phyloP scores from a whole-genome alignment of 2,113 vertebrate species.

The Oceanodroma tethys region DNA sequence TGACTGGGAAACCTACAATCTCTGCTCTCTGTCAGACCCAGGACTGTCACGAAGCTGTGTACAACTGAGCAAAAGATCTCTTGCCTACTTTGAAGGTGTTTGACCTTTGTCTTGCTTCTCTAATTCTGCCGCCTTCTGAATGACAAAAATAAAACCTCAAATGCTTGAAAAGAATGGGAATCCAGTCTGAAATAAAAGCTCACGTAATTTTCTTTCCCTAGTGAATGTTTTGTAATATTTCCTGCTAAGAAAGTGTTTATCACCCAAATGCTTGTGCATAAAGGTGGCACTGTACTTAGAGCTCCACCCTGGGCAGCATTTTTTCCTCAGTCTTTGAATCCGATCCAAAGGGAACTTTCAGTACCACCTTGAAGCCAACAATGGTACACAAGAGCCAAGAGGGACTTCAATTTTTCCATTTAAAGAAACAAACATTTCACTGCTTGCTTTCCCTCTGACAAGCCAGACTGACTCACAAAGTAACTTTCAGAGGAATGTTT shows the following conservation, averaged over 20 bases:
- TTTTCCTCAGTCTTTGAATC: conserved; percentile 23
- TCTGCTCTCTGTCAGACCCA: neutral
- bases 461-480: neutral
- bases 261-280: neutral
- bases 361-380: conserved; percentile 56
- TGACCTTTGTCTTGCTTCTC: neutral
- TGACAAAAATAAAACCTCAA: neutral
- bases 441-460: neutral
- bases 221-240: conserved; percentile 31
- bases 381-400: neutral
- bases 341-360: conserved; percentile 39
- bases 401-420: neutral
- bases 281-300: neutral
- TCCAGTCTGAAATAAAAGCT: neutral
- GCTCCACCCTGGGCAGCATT: conserved; percentile 43
- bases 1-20: neutral
- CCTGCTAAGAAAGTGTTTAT: conserved; percentile 26
- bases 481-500: neutral
- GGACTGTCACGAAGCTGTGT: neutral
- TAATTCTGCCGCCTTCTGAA: neutral
- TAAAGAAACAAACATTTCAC: conserved; percentile 2
- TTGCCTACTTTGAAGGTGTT: neutral
- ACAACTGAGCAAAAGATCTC: neutral
- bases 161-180: neutral
- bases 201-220: neutral